Base-by-base conservation (phyloP, 1,140 invertebrate species). In the Habropoda laboriosa region DNA sequence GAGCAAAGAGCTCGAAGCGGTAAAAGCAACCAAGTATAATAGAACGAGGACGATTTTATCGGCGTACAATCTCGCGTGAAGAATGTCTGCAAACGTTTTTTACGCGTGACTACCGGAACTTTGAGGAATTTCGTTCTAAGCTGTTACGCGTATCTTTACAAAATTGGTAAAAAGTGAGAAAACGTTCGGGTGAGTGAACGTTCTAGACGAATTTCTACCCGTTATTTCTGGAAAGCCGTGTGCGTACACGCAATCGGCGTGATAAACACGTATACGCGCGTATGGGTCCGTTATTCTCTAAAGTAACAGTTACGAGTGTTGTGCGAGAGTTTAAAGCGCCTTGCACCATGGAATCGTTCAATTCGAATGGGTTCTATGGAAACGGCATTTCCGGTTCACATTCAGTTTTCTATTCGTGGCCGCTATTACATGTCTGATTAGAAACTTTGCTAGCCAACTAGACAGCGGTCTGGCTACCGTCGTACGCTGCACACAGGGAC, bases 321-420 rank as follows among this genome's bases (percentile, higher is more conserved):
- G 27, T 24, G 30, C 68, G 57, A 60, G 61, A 64, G 75, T 61
- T n/a, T 58, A 40, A 87, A 86, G 64, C 83, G 89, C 85, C 88
- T 73, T 82, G 77, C 64, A 47, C 51, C 40, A 58, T 67, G 79
- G 70, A 70, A 71, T 63, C 67, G 47, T 88, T 90, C 85, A 88
- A 90, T 90, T 85, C 89, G 79, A 83, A 87, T 85, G 86, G 83
- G 78, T 82, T 82, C 87, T 88, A 86, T 90, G 89, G 89, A 90
- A 88, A 90, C 89, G 88, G 81, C 82, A 86, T 86, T 90, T 90
- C 89, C 89, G 89, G 89, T 89, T 90, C 86, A 90, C 89, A 90
- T 90, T 85, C 81, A 81, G 84, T 84, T 82, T 81, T 81, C 86
- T 78, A 86, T 84, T 82, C 84, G 82, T 70, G 70, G 83, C 63